These are phyloP conservation scores for Galendromus occidentalis DNA, from an alignment of 1,140 invertebrate genomes.

Conservation along the genomic window DNA sequence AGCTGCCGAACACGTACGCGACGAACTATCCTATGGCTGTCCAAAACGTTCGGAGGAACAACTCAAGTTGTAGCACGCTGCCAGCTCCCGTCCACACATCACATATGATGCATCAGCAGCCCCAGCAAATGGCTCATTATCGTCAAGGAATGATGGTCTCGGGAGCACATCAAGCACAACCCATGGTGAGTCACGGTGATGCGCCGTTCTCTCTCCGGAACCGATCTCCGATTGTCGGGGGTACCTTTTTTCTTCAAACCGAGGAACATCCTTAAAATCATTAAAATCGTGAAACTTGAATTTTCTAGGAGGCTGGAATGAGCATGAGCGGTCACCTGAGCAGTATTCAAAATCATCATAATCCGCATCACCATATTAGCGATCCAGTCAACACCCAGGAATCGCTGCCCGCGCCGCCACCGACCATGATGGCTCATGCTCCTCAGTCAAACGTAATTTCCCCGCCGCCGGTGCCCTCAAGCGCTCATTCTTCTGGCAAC, in stretches of 20 bases:
- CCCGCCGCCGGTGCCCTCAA: constrained; percentile 11
- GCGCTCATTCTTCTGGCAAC: constrained; percentile 16
- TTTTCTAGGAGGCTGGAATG: no score
- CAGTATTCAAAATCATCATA: no score
- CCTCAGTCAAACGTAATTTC: not conserved
- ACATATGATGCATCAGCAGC: not conserved
- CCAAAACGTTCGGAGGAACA: not conserved
- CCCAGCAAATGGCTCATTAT: constrained; percentile 7
- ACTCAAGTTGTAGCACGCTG: not conserved
- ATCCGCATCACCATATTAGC: not conserved
- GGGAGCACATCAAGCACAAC: not conserved
- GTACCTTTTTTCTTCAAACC: no score
- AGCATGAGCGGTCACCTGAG: no score
- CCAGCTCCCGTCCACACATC: not conserved
- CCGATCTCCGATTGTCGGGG: no score
- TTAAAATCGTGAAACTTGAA: no score
- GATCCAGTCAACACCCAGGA: constrained; percentile 3
- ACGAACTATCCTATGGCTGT: constrained; percentile 69
- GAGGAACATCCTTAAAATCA: no score
- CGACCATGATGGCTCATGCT: constrained; percentile 11
- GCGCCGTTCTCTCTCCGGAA: no score
- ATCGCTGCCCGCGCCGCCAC: not conserved
- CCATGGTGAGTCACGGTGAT: no score
- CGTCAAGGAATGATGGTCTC: not conserved
- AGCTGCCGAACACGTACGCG: constrained; percentile 73